phyloP scores from a whole-genome alignment of 1,140 invertebrate genomes.

The Asbolus verrucosus region DNA sequence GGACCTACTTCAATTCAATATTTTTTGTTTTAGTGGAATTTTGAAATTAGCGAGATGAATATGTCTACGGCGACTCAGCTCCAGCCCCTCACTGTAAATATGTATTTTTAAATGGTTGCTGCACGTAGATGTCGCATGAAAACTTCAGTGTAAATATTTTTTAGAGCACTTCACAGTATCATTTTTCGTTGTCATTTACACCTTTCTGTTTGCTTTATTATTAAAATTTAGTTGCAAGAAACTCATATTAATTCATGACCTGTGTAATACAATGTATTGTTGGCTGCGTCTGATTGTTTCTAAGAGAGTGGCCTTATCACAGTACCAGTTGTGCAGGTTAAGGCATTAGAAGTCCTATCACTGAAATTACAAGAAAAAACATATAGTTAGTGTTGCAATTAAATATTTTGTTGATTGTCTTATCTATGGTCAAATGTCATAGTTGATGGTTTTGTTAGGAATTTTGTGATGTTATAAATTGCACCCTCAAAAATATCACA shows the following conservation, averaged over 20 bases:
- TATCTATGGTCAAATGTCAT: slow-evolving; percentile 10
- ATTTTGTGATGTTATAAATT: too few relatives aligned
- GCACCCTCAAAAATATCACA: too few relatives aligned
- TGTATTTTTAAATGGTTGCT: slow-evolving; percentile 34
- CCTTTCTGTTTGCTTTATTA: neutral
- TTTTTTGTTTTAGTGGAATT: slow-evolving; percentile 20
- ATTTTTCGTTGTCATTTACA: too few relatives aligned
- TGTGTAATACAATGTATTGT: slow-evolving; percentile 10
- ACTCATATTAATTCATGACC: too few relatives aligned
- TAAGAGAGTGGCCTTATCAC: slow-evolving; percentile 1
- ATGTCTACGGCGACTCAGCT: slow-evolving; percentile 23
- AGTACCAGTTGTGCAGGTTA: neutral
- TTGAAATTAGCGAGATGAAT: slow-evolving; percentile 13
- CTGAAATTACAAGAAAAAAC: too few relatives aligned
- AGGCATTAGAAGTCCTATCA: slow-evolving; percentile 7
- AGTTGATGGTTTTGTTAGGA: too few relatives aligned
- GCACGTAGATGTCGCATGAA: slow-evolving; percentile 36
- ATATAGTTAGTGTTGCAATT: slow-evolving; percentile 23
- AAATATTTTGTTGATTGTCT: slow-evolving; percentile 22
- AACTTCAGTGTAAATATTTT: slow-evolving; percentile 25
- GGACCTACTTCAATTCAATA: too few relatives aligned
- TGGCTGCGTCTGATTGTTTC: neutral
- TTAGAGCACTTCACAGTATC: slow-evolving; percentile 20
- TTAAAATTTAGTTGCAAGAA: too few relatives aligned
- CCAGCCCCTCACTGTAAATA: slow-evolving; percentile 34